Percentiles rank a stretch among this genome's conserved stretches.
Conservation (phyloP, 2,888 invertebrate species). For the Euphydryas editha region DNA sequence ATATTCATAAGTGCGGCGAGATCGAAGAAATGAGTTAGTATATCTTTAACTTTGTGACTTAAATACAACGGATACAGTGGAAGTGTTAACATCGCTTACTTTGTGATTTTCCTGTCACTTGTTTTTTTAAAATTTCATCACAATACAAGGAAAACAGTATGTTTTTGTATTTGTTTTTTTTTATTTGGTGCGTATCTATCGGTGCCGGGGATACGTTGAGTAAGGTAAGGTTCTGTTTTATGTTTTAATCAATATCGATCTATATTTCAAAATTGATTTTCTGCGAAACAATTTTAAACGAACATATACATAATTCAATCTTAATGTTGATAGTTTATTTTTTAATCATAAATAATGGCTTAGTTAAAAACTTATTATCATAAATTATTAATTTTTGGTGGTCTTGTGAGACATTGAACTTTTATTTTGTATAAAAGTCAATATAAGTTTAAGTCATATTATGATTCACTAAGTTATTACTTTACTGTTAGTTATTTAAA, state of each 20-base stretch:
- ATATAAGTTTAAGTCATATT: background rate
- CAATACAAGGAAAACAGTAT: slow-evolving; percentile 46
- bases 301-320: background rate
- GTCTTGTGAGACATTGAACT: background rate
- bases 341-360: slow-evolving; percentile 1
- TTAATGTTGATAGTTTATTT: background rate
- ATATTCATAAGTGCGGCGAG: slow-evolving; percentile 65
- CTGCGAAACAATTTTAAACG: background rate
- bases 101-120: slow-evolving; percentile 7
- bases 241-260: background rate
- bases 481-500: slow-evolving; percentile 5
- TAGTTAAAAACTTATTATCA: background rate
- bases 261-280: background rate
- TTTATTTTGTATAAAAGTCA: background rate
- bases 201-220: slow-evolving; percentile 50
- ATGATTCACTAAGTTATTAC: slow-evolving; percentile 2
- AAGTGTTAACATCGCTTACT: slow-evolving; percentile 8
- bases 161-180: slow-evolving; percentile 57
- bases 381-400: background rate
- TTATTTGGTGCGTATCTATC: slow-evolving; percentile 55
- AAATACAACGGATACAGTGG: slow-evolving; percentile 45
- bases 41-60: slow-evolving; percentile 68
- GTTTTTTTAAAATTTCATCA: slow-evolving; percentile 12
- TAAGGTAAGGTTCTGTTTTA: slow-evolving; percentile 55
- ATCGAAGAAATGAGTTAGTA: slow-evolving; percentile 74